Percentiles rank a stretch among this genome's conserved stretches.
Evolutionary conservation across 2,797 vertebrate species (phyloP).

Genomic region (Notamacropus eugenii): DNA sequence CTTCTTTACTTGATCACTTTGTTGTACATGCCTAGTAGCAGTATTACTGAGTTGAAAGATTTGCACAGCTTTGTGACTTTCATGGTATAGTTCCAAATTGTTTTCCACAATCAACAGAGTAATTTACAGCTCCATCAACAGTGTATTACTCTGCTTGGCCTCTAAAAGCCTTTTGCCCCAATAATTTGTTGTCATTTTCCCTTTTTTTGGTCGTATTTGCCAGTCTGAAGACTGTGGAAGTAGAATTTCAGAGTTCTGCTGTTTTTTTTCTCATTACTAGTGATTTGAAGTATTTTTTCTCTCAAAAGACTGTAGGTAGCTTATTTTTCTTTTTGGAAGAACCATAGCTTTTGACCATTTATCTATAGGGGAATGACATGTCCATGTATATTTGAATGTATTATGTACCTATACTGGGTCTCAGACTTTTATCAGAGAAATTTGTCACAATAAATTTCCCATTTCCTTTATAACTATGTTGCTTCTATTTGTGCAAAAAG

Average conservation of each 20-base stretch:
- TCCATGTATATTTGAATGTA: no score
- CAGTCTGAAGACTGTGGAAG: not conserved
- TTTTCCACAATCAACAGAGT: not conserved
- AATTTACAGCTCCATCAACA: not conserved
- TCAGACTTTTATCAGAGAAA: no score
- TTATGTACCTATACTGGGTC: no score
- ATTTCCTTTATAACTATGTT: no score
- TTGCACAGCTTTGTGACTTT: not conserved
- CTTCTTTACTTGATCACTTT: not conserved
- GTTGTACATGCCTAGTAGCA: not conserved
- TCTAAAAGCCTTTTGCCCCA: not conserved
- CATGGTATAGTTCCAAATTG: not conserved
- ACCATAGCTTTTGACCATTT: no score
- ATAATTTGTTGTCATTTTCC: not conserved
- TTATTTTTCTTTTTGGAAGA: no score
- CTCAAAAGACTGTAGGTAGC: no score
- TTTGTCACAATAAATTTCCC: no score
- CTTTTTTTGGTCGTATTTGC: not conserved
- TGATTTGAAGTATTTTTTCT: not conserved
- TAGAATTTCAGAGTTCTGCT: not conserved
- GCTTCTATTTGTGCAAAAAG: no score
- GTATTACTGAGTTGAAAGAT: not conserved
- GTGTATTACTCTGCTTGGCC: no score
- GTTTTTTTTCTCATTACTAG: not conserved
- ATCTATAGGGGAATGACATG: no score